Percentiles rank a stretch among this genome's conserved stretches.
Evolutionary conservation across 2,888 invertebrate species (phyloP).

Genomic region (Cryptus viduatorius): DNA sequence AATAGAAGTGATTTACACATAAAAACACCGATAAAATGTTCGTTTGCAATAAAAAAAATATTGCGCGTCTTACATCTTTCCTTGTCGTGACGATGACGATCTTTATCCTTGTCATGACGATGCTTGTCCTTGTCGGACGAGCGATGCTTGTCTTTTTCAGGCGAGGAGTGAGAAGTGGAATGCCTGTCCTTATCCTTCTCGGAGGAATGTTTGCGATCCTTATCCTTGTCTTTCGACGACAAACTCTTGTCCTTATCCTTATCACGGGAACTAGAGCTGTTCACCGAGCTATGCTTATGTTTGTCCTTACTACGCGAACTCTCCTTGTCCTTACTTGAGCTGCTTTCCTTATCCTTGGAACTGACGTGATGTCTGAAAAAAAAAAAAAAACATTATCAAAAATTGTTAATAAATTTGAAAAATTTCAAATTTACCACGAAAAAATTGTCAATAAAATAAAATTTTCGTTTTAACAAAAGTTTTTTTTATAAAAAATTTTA

Average conservation of each 20-base stretch:
- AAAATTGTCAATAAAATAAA: too few relatives aligned
- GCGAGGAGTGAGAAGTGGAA: constrained; percentile 77
- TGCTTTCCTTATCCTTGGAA: constrained; percentile 83
- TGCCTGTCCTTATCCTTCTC: constrained; percentile 82
- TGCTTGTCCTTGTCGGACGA: constrained; percentile 84
- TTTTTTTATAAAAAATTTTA: background rate
- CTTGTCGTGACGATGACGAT: constrained; percentile 83
- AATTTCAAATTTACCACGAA: background rate
- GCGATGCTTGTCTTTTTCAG: constrained; percentile 79
- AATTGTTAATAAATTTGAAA: constrained; percentile 28
- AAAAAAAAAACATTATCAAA: constrained; percentile 5
- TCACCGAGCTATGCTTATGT: constrained; percentile 83
- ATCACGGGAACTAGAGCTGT: constrained; percentile 83
- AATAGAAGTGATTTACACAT: background rate
- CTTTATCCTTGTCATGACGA: constrained; percentile 83
- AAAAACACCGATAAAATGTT: background rate
- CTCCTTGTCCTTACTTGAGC: constrained; percentile 83
- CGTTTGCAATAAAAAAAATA: background rate
- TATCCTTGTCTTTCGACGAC: constrained; percentile 81
- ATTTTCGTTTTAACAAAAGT: too few relatives aligned
- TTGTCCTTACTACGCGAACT: constrained; percentile 78
- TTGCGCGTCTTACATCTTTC: constrained; percentile 78
- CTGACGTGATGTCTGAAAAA: constrained; percentile 83
- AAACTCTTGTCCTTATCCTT: constrained; percentile 82
- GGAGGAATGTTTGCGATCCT: constrained; percentile 80